Evolutionary conservation across 92 coral and sea anemone species (phyloP).

Genomic region (Pocillopora meandrina): DNA sequence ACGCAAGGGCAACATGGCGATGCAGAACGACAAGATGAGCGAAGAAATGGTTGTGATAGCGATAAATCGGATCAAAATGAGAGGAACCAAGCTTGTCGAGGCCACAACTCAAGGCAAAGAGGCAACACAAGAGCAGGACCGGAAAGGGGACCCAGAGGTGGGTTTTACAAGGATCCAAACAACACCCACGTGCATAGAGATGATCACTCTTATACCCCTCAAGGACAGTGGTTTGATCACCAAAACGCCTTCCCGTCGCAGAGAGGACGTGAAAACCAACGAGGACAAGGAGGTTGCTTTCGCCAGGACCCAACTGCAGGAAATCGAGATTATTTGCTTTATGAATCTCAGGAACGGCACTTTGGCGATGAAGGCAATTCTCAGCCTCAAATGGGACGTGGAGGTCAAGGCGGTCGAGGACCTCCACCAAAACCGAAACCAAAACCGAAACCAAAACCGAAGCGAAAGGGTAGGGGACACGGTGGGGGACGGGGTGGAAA

Average conservation of each 20-base stretch:
- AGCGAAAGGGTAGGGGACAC: background rate
- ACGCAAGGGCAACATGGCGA: background rate
- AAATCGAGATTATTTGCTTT: no score
- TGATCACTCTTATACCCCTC: background rate
- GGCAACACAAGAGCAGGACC: background rate
- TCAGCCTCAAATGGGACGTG: background rate
- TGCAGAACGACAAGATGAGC: background rate
- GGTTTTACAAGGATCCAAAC: background rate
- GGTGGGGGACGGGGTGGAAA: slow-evolving; percentile 4
- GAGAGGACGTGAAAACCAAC: no score
- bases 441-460: background rate
- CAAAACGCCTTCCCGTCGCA: no score
- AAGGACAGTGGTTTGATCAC: no score
- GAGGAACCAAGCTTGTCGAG: background rate
- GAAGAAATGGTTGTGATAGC: background rate
- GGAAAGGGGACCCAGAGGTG: background rate
- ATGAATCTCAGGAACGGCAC: background rate
- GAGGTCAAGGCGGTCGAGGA: background rate
- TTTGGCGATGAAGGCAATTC: background rate
- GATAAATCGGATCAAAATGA: background rate
- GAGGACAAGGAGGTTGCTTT: background rate
- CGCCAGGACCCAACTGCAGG: no score
- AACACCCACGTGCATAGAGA: background rate
- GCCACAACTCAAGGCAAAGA: background rate
- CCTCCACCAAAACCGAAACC: background rate